A percentile compares a stretch with the other conserved stretches of the same genome.
These are phyloP conservation scores for Synergus laeviventris DNA, from an alignment of 2,888 invertebrate genomes.

Conservation along the genomic window DNA sequence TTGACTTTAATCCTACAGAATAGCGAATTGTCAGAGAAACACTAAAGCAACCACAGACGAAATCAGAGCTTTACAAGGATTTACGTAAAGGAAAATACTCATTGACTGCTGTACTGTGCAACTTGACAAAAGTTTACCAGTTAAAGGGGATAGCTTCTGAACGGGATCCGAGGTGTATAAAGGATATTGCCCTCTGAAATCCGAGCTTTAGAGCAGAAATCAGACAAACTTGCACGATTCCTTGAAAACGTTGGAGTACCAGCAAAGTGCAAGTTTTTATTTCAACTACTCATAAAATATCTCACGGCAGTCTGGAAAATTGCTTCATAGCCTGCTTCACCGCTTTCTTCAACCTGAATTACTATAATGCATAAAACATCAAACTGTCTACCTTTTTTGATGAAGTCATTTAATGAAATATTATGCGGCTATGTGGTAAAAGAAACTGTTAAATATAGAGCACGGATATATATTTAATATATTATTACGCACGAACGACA, in stretches of 20 bases:
- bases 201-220: conserved; percentile 18
- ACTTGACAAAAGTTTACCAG: conserved; percentile 29
- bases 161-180: conserved; percentile 23
- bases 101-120: conserved; percentile 26
- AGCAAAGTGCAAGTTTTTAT: conserved; percentile 35
- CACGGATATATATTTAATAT: too few species aligned
- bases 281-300: conserved; percentile 32
- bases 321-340: conserved; percentile 18
- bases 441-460: too few species aligned
- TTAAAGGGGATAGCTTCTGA: conserved; percentile 31
- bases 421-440: neutral
- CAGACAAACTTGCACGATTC: conserved; percentile 30
- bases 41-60: neutral
- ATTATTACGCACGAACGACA: too few species aligned
- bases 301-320: conserved; percentile 28
- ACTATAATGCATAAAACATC: conserved; percentile 6
- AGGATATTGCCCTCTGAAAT: conserved; percentile 31
- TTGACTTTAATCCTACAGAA: neutral
- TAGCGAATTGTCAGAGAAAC: neutral
- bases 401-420: neutral
- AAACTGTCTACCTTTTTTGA: neutral
- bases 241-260: conserved; percentile 25
- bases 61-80: conserved; percentile 25
- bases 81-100: conserved; percentile 31
- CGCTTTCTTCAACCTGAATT: conserved; percentile 13